phyloP scores from a whole-genome alignment of 2,797 vertebrate genomes.

The Schizothorax lantsangensis region DNA sequence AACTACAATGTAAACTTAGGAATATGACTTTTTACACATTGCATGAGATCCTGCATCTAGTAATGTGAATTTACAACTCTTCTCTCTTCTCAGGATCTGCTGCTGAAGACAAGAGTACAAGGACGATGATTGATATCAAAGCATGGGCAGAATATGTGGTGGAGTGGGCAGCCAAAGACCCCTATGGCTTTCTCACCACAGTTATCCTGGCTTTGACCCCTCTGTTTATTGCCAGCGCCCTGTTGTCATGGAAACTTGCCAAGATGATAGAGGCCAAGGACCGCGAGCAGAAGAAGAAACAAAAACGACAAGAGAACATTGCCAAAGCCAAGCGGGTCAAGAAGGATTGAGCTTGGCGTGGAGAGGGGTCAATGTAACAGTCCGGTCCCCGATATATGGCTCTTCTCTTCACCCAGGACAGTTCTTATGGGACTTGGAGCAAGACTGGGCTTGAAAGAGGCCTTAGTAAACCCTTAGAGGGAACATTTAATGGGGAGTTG shows the following conservation, averaged over 20 bases:
- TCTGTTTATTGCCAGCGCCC: slow-evolving; percentile 91
- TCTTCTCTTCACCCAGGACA: slow-evolving; percentile 65
- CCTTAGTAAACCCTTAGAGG: slow-evolving; percentile 66
- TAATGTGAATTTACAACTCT: background rate
- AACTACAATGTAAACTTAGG: background rate
- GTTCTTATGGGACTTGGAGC: slow-evolving; percentile 60
- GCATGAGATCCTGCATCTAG: background rate
- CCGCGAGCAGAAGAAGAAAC: slow-evolving; percentile 96
- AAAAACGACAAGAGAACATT: slow-evolving; percentile 97
- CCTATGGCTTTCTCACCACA: slow-evolving; percentile 95
- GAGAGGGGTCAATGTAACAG: slow-evolving; percentile 60
- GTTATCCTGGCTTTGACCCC: slow-evolving; percentile 96
- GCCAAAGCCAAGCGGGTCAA: slow-evolving; percentile 95
- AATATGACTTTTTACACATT: background rate
- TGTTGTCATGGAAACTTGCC: slow-evolving; percentile 97
- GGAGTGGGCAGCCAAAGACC: slow-evolving; percentile 98
- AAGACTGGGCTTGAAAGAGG: slow-evolving; percentile 59
- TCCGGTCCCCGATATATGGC: slow-evolving; percentile 62
- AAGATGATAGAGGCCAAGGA: slow-evolving; percentile 98
- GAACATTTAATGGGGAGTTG: slow-evolving; percentile 66
- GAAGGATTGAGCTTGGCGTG: slow-evolving; percentile 84
- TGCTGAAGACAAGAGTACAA: slow-evolving; percentile 46
- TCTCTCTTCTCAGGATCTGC: slow-evolving; percentile 23
- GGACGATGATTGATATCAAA: slow-evolving; percentile 90
- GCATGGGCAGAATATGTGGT: slow-evolving; percentile 96